phyloP scores from a whole-genome alignment of 2,888 invertebrate genomes.

The Cheilosia soror region DNA sequence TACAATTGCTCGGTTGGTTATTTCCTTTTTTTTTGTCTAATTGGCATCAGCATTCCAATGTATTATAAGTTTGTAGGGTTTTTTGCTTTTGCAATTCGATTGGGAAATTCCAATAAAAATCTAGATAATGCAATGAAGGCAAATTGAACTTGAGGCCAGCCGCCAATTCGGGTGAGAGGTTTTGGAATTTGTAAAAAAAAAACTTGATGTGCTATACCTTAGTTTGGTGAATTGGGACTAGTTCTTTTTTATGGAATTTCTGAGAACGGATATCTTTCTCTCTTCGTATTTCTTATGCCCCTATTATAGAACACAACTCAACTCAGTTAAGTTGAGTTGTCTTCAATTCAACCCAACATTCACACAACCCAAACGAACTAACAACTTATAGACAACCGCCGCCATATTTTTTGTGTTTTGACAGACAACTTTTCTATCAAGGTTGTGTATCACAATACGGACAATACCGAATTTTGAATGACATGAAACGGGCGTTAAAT shows the following conservation, averaged over 20 bases:
- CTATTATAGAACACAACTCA: no score
- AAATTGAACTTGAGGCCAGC: neutral
- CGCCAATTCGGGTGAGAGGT: neutral
- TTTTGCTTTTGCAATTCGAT: neutral
- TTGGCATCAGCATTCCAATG: conserved; percentile 2
- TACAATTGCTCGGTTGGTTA: conserved; percentile 27
- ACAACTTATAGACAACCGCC: no score
- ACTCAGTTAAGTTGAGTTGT: no score
- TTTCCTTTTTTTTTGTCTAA: neutral
- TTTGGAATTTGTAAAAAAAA: neutral
- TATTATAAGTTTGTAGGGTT: neutral
- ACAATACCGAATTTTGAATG: no score
- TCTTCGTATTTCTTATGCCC: no score
- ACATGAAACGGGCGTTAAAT: no score
- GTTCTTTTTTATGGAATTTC: neutral
- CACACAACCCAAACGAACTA: no score
- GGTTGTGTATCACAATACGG: no score
- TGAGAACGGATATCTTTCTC: no score
- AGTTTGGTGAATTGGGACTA: neutral
- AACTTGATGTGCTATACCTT: neutral
- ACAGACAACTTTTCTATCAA: no score
- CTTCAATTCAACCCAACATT: no score
- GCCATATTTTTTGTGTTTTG: no score
- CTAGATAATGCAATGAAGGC: neutral
- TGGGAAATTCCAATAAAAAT: neutral